phyloP scores from a whole-genome alignment of 2,888 invertebrate genomes.

The Automeris io region DNA sequence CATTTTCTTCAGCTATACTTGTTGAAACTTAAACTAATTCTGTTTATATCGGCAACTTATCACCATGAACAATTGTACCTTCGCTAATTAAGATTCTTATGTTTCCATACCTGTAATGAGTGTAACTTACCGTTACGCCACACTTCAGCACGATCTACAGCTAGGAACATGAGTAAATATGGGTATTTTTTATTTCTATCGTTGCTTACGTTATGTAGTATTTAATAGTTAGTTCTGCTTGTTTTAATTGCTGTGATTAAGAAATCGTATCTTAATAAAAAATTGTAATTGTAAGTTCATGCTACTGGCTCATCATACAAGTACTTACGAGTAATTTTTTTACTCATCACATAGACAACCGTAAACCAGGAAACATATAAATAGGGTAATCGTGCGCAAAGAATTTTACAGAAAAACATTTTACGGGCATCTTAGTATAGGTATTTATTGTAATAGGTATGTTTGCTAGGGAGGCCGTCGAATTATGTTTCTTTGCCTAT shows the following conservation, averaged over 20 bases:
- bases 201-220: background rate
- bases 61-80: background rate
- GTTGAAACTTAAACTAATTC: background rate
- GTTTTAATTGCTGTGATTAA: background rate
- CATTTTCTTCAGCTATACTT: background rate
- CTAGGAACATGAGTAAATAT: background rate
- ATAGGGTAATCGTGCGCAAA: too few relatives aligned
- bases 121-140: background rate
- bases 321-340: too few relatives aligned
- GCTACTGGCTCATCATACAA: too few relatives aligned
- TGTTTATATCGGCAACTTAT: background rate
- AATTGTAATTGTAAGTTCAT: too few relatives aligned
- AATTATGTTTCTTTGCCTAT: too few relatives aligned
- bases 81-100: constrained; percentile 1
- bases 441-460: too few relatives aligned
- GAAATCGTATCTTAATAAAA: background rate
- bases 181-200: background rate
- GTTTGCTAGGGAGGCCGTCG: too few relatives aligned
- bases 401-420: too few relatives aligned
- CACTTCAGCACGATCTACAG: background rate
- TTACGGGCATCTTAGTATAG: too few relatives aligned
- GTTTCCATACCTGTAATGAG: background rate
- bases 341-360: too few relatives aligned
- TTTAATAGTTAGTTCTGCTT: background rate
- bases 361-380: too few relatives aligned